Base-by-base conservation (phyloP, 2,113 vertebrate species). In the Phyllostomus discolor region DNA sequence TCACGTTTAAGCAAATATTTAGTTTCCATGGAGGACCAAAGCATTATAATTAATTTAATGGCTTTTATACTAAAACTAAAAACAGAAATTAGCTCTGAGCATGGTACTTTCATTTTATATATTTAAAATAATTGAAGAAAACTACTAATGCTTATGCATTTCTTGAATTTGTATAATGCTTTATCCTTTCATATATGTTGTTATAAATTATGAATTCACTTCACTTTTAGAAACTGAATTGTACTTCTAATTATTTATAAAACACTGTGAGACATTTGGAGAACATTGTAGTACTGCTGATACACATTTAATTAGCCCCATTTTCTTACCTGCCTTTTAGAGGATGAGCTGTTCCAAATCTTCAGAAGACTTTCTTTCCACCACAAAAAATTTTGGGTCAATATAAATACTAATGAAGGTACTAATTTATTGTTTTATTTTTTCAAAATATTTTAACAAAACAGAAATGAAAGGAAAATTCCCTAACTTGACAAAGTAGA, bases 1-100 rank as follows among this genome's bases (percentile, higher is more conserved):
- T 93, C 69, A 85, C 69, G 33, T 62, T 90, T 97, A 94, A 90
- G 67, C 78, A 97, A 83, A 95, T 78, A 80, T 64, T 92, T 88
- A 28, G 31, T 38, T 95, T 84, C 62, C 38, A 54, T 75, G 33
- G 35, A 94, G 9, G 24, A 76, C 73, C 24, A 78, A 92, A 81
- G 62, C 54, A 84, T 75, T 83, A 35, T 57, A 78, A 89, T 89
- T 88, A 73, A 80, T 79, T 93, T 85, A 76, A 90, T 57, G 22
- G 16, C 48, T 94, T 79, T 92, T 83, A 86, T 22, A 90, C 66
- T 82, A 87, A 96, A 97, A 88, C 7, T 50, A 16, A 90, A 95
- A 88, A 84, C 15, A 90, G 50, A 91, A 96, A 95, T 94, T 66
- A 86, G 46, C 50, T 72, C 64, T 79, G 16, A 89, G 41, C 41